phyloP scores from a whole-genome alignment of 2,888 invertebrate genomes.

The Euproctis similis region DNA sequence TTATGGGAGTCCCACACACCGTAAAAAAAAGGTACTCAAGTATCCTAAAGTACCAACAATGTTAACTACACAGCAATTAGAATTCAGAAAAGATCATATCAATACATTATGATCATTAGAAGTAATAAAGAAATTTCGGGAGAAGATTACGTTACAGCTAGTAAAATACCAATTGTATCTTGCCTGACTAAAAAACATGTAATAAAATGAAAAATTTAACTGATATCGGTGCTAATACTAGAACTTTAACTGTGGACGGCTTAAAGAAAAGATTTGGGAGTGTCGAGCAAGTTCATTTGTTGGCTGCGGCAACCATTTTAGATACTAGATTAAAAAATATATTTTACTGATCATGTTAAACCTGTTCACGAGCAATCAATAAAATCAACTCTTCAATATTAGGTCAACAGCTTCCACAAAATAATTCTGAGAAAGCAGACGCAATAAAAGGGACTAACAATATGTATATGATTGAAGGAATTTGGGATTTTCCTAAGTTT shows the following conservation, averaged over 20 bases:
- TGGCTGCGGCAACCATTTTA: conserved; percentile 22
- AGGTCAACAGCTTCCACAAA: too few relatives aligned
- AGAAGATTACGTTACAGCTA: conserved; percentile 21
- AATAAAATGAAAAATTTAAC: conserved; percentile 22
- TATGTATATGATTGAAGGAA: too few relatives aligned
- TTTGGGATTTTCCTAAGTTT: too few relatives aligned
- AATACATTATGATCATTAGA: conserved; percentile 26
- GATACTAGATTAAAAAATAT: conserved; percentile 24
- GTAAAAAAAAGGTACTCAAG: too few relatives aligned
- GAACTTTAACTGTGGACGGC: conserved; percentile 12
- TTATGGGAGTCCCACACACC: too few relatives aligned
- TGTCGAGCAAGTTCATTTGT: conserved; percentile 20
- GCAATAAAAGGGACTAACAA: too few relatives aligned
- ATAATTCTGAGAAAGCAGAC: too few relatives aligned
- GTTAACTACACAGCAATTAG: conserved; percentile 21
- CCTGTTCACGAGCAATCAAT: too few relatives aligned
- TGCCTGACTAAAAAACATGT: conserved; percentile 26
- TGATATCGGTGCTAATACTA: conserved; percentile 18
- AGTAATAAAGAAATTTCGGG: conserved; percentile 22
- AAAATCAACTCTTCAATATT: too few relatives aligned
- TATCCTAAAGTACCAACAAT: conserved; percentile 26
- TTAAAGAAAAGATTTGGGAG: conserved; percentile 14
- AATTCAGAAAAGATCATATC: conserved; percentile 18
- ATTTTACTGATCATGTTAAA: too few relatives aligned
- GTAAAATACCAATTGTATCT: conserved; percentile 21